Conservation (phyloP, 1,140 invertebrate species). For the Drosophila nannoptera region DNA sequence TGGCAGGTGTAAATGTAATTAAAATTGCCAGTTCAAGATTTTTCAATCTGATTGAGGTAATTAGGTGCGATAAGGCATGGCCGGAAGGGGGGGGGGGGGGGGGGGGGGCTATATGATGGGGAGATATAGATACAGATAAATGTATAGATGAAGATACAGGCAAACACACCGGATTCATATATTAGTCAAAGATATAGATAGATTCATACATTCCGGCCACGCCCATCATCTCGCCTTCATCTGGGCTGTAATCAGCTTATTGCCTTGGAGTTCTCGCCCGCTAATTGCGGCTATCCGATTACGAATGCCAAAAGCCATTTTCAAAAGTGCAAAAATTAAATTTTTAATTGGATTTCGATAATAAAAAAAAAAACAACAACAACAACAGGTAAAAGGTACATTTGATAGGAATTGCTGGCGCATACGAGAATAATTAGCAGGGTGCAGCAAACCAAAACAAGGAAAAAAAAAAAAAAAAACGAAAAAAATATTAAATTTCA, state of each 20-base stretch:
- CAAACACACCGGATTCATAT: neutral
- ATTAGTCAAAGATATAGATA: neutral
- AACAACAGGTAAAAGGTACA: constrained; percentile 1
- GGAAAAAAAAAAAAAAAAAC: constrained; percentile 46
- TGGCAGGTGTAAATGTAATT: constrained; percentile 42
- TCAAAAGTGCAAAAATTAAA: constrained; percentile 66
- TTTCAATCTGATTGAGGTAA: constrained; percentile 9
- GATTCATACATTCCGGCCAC: neutral
- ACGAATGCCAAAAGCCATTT: constrained; percentile 67
- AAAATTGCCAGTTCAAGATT: constrained; percentile 14
- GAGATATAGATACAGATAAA: no score
- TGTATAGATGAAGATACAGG: no score
- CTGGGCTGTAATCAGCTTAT: constrained; percentile 56
- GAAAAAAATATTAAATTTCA: constrained; percentile 74
- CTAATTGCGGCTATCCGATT: constrained; percentile 71
- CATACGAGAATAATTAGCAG: constrained; percentile 74
- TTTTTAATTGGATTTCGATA: constrained; percentile 73
- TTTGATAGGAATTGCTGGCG: constrained; percentile 44
- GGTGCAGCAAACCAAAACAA: constrained; percentile 12
- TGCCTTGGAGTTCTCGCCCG: constrained; percentile 41
- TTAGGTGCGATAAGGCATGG: neutral
- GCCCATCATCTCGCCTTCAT: constrained; percentile 12
- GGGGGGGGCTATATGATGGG: no score
- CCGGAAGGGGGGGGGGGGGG: no score
- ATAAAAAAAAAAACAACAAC: constrained; percentile 27